Conservation (phyloP, 2,797 vertebrate species). For the Galagoides demidoff region DNA sequence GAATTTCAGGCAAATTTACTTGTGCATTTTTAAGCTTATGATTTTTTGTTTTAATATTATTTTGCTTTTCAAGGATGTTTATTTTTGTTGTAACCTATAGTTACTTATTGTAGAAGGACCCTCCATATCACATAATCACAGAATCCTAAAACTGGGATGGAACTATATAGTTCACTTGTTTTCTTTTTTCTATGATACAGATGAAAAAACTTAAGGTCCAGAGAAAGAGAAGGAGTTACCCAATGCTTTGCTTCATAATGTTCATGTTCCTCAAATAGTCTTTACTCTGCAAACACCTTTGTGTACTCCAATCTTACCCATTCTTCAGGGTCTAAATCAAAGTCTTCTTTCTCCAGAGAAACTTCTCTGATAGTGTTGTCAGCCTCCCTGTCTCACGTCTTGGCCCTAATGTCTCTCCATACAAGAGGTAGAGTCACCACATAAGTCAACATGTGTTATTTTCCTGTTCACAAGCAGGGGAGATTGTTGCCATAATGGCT, state of each 20-base stretch:
- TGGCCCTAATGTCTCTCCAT: background rate
- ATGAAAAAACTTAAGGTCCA: background rate
- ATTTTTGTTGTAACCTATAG: background rate
- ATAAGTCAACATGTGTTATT: background rate
- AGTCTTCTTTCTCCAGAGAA: background rate
- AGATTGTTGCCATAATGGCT: background rate
- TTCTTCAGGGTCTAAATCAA: background rate
- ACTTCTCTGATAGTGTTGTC: fast-evolving
- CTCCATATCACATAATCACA: background rate
- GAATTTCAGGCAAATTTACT: background rate
- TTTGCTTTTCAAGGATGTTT: background rate
- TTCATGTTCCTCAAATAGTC: background rate
- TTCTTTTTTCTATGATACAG: background rate
- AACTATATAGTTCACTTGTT: background rate
- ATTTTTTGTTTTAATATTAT: background rate
- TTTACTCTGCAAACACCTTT: background rate
- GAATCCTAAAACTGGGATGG: background rate
- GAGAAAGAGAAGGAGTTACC: background rate
- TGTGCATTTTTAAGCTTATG: background rate
- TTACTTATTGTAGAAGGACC: background rate
- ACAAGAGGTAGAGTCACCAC: background rate
- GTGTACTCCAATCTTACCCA: background rate
- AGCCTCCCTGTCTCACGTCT: background rate
- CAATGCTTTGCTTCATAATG: background rate
- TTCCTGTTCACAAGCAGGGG: background rate